Base-by-base conservation (phyloP, 2,888 invertebrate genomes). In the Parelbella ahira region DNA sequence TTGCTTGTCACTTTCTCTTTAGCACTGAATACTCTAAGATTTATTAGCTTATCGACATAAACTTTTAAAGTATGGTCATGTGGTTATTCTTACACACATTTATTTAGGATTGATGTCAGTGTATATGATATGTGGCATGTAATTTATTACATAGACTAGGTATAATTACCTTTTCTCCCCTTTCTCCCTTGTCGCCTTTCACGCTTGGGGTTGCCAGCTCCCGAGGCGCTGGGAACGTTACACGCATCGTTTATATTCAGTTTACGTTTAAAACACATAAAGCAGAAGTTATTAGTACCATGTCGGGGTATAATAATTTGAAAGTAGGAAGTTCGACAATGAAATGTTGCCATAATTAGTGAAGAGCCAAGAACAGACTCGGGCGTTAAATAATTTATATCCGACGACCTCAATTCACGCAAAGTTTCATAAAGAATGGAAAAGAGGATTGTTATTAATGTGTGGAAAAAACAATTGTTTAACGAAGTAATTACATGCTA, bases 91-190 rank as follows among this genome's bases (percentile, higher is more conserved):
- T n/a, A n/a, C n/a, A n/a, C n/a, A n/a, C n/a, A n/a, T n/a, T n/a
- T n/a, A n/a, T n/a, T n/a, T n/a, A n/a, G n/a, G n/a, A n/a, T n/a
- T n/a, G n/a, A n/a, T n/a, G n/a, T n/a, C n/a, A n/a, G n/a, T n/a
- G n/a, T n/a, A n/a, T n/a, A n/a, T n/a, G n/a, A n/a, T n/a, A n/a
- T n/a, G n/a, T n/a, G n/a, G n/a, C n/a, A n/a, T n/a, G n/a, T n/a
- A n/a, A n/a, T n/a, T 11, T 34, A 15, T 12, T 12, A 6, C 23
- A 20, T 15, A 7, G 30, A 15, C 24, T 19, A 11, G 6, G 46
- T 49, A 54, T 68, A 66, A 67, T 74, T 80, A 87, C 86, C 83
- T 87, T 87, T 53, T 82, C 84, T 36, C 84, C 86, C 45, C 60
- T 53, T 7, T 81, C 81, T 23, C 78, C 29, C 38, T 32, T 39